Conservation (phyloP, 2,888 invertebrate species). For the Beris morrisii region DNA sequence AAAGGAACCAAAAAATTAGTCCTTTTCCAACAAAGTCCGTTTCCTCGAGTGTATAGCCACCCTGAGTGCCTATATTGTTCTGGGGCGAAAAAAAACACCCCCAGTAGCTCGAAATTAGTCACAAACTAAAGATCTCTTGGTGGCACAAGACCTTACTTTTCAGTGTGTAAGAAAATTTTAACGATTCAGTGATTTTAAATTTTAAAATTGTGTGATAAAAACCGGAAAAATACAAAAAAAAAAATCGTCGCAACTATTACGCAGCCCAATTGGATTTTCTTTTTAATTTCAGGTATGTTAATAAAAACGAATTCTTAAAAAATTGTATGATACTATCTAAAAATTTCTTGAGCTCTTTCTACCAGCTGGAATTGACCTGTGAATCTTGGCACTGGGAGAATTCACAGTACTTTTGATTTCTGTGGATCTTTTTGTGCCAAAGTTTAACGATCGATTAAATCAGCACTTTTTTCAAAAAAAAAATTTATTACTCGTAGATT, state of each 20-base stretch:
- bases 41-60: no score
- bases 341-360: neutral
- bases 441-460: constrained; percentile 45
- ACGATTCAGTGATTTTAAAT: neutral
- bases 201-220: neutral
- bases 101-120: no score
- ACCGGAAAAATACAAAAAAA: neutral
- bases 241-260: neutral
- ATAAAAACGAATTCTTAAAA: neutral
- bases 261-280: neutral
- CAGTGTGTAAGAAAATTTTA: no score
- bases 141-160: no score
- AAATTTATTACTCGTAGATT: no score
- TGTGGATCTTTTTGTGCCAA: constrained; percentile 59
- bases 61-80: no score
- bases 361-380: constrained; percentile 38
- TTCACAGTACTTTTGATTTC: constrained; percentile 55
- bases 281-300: constrained; percentile 8
- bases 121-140: no score
- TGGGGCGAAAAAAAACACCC: no score
- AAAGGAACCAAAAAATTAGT: constrained; percentile 11
- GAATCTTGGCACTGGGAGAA: constrained; percentile 58
- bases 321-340: neutral
- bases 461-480: no score
- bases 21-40: no score